Evolutionary conservation across 2,888 invertebrate genomes (phyloP).

Genomic region (Cantharis flavilabris): DNA sequence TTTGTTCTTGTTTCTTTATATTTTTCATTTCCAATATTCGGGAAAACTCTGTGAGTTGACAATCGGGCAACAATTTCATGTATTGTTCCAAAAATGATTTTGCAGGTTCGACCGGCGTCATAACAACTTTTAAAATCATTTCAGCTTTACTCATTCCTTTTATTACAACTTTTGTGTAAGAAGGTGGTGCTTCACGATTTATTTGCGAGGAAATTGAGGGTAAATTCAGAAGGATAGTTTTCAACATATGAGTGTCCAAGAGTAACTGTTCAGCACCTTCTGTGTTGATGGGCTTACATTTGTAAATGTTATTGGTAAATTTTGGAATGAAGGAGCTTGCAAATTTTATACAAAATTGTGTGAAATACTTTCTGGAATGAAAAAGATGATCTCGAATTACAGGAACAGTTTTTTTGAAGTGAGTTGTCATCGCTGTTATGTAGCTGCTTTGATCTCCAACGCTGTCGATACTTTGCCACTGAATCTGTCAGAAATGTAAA

Average conservation of each 20-base stretch:
- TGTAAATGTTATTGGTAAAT: constrained; percentile 87
- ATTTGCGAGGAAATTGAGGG: constrained; percentile 92
- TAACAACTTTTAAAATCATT: constrained; percentile 97
- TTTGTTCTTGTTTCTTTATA: constrained; percentile 63
- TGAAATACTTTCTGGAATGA: constrained; percentile 95
- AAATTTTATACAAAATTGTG: constrained; percentile 96
- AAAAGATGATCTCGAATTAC: constrained; percentile 87
- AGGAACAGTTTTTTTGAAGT: constrained; percentile 86
- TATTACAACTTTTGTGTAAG: constrained; percentile 75
- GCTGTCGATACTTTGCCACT: constrained; percentile 90
- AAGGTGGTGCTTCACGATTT: constrained; percentile 85
- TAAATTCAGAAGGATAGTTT: constrained; percentile 90
- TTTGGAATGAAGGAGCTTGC: constrained; percentile 95
- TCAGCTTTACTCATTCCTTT: constrained; percentile 96
- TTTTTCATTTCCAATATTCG: constrained; percentile 96
- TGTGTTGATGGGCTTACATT: constrained; percentile 86
- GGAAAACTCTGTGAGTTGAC: constrained; percentile 88
- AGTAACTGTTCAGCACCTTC: constrained; percentile 94
- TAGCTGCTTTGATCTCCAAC: constrained; percentile 98
- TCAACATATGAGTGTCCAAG: constrained; percentile 91
- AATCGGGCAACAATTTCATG: constrained; percentile 86
- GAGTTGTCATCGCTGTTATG: constrained; percentile 85
- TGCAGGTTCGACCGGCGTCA: constrained; percentile 86
- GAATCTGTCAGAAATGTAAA: constrained; percentile 60
- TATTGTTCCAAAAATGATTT: constrained; percentile 88